Evolutionary conservation across 2,797 vertebrate genomes (phyloP).

Genomic region (Spinus pinus): DNA sequence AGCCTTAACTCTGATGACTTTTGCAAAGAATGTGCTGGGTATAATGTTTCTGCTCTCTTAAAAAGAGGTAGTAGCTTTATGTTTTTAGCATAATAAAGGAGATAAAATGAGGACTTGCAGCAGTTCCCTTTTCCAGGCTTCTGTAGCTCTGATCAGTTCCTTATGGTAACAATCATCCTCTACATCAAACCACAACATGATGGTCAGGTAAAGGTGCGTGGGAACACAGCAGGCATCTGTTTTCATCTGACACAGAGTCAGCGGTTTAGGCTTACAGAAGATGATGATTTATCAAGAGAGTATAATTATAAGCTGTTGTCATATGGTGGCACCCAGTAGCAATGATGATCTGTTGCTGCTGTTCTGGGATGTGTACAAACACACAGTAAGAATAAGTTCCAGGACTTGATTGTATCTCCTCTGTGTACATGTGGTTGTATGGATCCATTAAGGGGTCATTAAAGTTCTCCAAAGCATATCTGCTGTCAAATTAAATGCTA

Average conservation of each 20-base stretch:
- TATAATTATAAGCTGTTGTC: slow-evolving; percentile 52
- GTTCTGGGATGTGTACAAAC: slow-evolving; percentile 19
- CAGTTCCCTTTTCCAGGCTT: neutral
- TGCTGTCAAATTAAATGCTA: slow-evolving; percentile 46
- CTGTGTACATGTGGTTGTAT: slow-evolving; percentile 17
- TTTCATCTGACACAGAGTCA: slow-evolving; percentile 17
- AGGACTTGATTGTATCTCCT: slow-evolving; percentile 20
- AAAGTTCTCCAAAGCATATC: slow-evolving; percentile 45
- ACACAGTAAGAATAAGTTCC: neutral
- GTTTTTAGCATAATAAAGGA: neutral
- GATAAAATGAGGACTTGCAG: neutral
- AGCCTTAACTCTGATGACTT: neutral
- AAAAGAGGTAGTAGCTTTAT: neutral
- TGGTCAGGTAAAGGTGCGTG: slow-evolving; percentile 10
- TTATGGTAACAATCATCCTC: neutral
- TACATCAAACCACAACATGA: neutral
- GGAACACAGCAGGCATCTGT: neutral
- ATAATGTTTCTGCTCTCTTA: neutral
- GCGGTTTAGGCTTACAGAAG: slow-evolving; percentile 31
- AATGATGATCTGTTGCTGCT: neutral
- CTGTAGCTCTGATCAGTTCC: neutral
- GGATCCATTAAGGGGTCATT: slow-evolving; percentile 44
- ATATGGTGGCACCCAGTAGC: neutral
- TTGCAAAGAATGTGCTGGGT: neutral
- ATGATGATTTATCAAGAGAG: slow-evolving; percentile 21